These are phyloP conservation scores for Oreochromis aureus DNA, from an alignment of 2,113 vertebrate genomes.

Conservation along the genomic window DNA sequence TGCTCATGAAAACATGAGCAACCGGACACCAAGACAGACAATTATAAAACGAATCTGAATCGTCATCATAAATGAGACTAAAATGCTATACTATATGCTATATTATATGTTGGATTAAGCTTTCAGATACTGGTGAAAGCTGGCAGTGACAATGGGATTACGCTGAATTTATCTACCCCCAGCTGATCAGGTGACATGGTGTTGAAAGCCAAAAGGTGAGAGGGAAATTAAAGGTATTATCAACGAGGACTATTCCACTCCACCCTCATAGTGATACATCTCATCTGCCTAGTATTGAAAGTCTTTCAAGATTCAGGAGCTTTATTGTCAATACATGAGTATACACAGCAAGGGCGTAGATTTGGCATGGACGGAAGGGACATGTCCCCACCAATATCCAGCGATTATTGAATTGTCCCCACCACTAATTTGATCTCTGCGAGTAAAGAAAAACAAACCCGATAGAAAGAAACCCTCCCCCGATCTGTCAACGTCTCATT, in stretches of 20 bases:
- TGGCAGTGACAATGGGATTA: neutral
- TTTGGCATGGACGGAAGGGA: too few species aligned
- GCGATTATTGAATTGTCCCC: too few species aligned
- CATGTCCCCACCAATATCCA: too few species aligned
- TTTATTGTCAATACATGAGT: neutral
- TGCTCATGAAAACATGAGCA: neutral
- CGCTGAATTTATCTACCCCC: neutral
- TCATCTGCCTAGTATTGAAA: neutral
- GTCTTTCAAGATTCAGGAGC: neutral
- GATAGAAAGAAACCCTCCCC: too few species aligned
- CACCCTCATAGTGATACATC: neutral
- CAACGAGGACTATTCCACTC: neutral
- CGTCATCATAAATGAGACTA: neutral
- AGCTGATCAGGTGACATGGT: neutral
- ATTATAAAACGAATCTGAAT: neutral
- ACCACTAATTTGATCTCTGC: too few species aligned
- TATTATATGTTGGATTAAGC: neutral
- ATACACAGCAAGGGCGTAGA: neutral
- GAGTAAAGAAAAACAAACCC: too few species aligned
- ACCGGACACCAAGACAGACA: neutral
- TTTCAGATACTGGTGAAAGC: neutral
- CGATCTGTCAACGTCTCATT: too few species aligned
- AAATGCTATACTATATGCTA: neutral
- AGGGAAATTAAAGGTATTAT: neutral
- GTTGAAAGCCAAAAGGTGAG: neutral